Percentiles rank a stretch among this genome's conserved stretches.
These are phyloP conservation scores for Poliocrania exsul DNA, from an alignment of 2,797 vertebrate species.

Conservation along the genomic window DNA sequence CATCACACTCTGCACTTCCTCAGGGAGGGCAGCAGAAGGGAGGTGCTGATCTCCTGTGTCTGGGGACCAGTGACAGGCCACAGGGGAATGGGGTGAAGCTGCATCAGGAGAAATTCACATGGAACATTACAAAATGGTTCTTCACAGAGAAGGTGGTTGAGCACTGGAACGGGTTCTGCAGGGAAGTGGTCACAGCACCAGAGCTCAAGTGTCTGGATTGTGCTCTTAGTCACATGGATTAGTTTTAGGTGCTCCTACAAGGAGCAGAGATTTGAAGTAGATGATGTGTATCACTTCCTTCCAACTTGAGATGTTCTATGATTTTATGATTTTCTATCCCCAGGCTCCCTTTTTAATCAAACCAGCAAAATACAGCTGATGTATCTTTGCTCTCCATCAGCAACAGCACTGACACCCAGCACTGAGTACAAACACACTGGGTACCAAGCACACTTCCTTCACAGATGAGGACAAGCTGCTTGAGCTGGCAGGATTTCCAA, in stretches of 20 bases:
- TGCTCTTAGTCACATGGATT: background rate
- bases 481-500: background rate
- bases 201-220: background rate
- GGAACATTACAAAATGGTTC: background rate
- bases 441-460: background rate
- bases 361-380: background rate
- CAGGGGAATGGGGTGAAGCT: background rate
- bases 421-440: background rate
- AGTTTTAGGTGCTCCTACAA: background rate
- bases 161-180: background rate
- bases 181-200: accelerated
- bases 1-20: background rate
- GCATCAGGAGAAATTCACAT: background rate
- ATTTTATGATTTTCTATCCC: background rate
- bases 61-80: accelerated
- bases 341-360: background rate
- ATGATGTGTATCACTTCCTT: background rate
- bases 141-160: background rate
- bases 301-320: background rate
- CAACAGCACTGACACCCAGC: background rate
- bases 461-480: background rate
- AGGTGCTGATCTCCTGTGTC: background rate
- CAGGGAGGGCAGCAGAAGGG: accelerated
- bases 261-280: background rate
- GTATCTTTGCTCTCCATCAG: background rate